Base-by-base conservation (phyloP, 2,797 vertebrate species). In the Alca torda region DNA sequence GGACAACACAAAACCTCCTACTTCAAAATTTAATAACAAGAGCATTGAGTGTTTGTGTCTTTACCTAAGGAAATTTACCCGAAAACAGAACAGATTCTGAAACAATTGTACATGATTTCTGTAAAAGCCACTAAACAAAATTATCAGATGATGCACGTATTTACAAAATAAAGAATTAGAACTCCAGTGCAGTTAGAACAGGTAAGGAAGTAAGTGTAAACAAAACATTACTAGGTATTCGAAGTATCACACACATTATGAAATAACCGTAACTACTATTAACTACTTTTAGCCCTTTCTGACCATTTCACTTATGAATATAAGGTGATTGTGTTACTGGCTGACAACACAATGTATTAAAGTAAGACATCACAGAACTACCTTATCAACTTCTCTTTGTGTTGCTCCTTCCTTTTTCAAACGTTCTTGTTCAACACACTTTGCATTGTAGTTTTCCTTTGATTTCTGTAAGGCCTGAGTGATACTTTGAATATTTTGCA, bases 401-500 rank as follows among this genome's bases (percentile, higher is more conserved):
- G 99, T 99, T 96, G 99, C 99, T 93, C 99, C 99, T 97, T 99
- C 99, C 96, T 99, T 99, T 96, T 99, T 99, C 94, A 99, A 98
- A 64, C 99, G 98, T 87, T 99, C 99, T 88, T 99, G 99, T 94
- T 99, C 99, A 25, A 99, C 98, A 63, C 98, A 99, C 96, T 99
- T 99, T 96, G 98, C 97, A 89, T 99, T 99, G 96, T 99, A 99
- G 98, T 97, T 99, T 97, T 99, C 99, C 98, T 99, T 99, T 97
- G 99, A 99, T 97, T 99, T 99, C 97, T 99, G 99, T 78, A 99
- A 98, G 25, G 99, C 98, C 97, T 99, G 99, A 88, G 98, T 99
- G 95, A 99, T 99, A 96, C 96, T 99, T 98, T 99, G 99, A 98
- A 99, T 99, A 97, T 98, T 99, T 97, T 99, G 99, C 85, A 99